These are phyloP conservation scores for Seriola quinqueradiata DNA, from an alignment of 2,113 vertebrate genomes.

Conservation along the genomic window DNA sequence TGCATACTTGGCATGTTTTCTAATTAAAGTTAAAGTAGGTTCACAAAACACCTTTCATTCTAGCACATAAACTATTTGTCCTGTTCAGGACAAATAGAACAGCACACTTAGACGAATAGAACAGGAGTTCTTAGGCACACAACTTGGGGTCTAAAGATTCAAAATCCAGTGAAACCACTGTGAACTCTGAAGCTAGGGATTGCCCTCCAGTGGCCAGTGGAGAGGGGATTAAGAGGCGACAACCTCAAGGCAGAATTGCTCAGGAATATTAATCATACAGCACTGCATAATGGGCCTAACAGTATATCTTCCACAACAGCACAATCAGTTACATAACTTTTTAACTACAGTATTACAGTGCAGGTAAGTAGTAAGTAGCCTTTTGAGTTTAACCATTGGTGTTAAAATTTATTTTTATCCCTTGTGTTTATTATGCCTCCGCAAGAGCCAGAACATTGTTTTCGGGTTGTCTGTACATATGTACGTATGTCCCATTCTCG, in stretches of 20 bases:
- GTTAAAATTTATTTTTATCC: too few species aligned
- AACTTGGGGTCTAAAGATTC: background rate
- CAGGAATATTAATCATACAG: background rate
- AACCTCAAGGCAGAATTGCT: background rate
- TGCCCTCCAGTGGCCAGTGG: slow-evolving; percentile 80
- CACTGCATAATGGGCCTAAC: background rate
- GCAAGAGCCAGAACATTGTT: too few species aligned
- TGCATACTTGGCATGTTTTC: background rate
- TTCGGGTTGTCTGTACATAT: too few species aligned
- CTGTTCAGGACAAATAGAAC: too few species aligned
- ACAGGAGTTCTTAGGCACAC: background rate
- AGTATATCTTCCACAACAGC: background rate
- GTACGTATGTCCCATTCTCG: too few species aligned
- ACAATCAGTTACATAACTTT: background rate
- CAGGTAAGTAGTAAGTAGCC: too few species aligned
- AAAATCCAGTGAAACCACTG: slow-evolving; percentile 26
- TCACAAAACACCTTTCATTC: background rate
- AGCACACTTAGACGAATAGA: too few species aligned
- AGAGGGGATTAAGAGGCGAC: background rate
- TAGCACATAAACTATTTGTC: background rate
- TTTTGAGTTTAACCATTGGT: too few species aligned
- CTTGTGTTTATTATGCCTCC: too few species aligned
- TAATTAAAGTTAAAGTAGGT: background rate
- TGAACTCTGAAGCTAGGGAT: slow-evolving; percentile 65
- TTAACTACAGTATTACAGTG: background rate